A percentile compares a stretch with the other conserved stretches of the same genome.
phyloP scores from a whole-genome alignment of 2,888 invertebrate species.

The Hypsopygia costalis region DNA sequence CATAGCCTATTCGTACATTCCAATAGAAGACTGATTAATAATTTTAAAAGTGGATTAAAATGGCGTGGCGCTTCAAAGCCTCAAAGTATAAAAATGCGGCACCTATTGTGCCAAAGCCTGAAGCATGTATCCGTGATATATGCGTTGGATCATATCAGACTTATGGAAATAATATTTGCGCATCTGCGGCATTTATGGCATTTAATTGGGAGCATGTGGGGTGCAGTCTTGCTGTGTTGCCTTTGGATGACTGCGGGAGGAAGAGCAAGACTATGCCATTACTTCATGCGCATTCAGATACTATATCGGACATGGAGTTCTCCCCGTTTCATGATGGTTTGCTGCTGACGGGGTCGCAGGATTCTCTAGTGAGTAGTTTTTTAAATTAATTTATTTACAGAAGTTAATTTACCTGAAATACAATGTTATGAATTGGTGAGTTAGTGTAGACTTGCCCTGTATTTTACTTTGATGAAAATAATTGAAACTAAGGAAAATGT shows the following conservation, averaged over 20 bases:
- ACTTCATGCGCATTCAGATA: conserved; percentile 92
- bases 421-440: too few relatives aligned
- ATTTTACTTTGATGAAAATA: too few relatives aligned
- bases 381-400: not conserved
- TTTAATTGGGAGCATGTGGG: conserved; percentile 97
- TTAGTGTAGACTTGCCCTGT: too few relatives aligned
- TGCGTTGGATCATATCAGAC: conserved; percentile 96
- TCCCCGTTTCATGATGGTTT: conserved; percentile 97
- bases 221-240: conserved; percentile 93
- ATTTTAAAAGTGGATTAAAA: conserved; percentile 66
- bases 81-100: conserved; percentile 99
- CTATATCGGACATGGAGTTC: conserved; percentile 96
- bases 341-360: conserved; percentile 93
- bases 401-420: not conserved
- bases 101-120: conserved; percentile 96
- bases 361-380: conserved; percentile 83
- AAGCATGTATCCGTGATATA: conserved; percentile 93
- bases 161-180: conserved; percentile 96
- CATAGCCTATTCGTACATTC: conserved; percentile 51
- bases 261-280: conserved; percentile 94
- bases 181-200: conserved; percentile 95
- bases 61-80: conserved; percentile 98
- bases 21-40: conserved; percentile 70
- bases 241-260: conserved; percentile 93
- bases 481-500: too few relatives aligned